A percentile compares a stretch with the other conserved stretches of the same genome.
phyloP scores from a whole-genome alignment of 2,888 invertebrate genomes.

The Tethea ocularis region DNA sequence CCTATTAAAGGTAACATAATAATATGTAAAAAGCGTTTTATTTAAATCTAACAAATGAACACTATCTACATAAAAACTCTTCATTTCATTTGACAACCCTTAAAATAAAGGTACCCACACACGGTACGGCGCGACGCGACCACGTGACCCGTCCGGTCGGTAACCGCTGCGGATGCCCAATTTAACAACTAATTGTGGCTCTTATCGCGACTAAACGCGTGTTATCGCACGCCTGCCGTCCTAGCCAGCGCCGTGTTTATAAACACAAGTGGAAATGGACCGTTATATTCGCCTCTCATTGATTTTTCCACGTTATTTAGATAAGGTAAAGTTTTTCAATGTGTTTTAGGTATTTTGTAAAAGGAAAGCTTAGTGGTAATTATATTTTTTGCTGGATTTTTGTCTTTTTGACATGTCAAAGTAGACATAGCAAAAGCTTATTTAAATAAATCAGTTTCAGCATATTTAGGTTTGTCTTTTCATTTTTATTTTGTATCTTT shows the following conservation, averaged over 20 bases:
- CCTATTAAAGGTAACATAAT: too few relatives aligned
- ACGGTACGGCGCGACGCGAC: slow-evolving; percentile 13
- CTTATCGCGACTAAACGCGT: slow-evolving; percentile 39
- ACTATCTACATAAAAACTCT: background rate
- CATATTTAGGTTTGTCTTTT: background rate
- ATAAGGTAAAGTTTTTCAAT: background rate
- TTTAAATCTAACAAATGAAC: background rate
- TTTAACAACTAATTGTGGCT: slow-evolving; percentile 38
- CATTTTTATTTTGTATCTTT: background rate
- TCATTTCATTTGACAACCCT: background rate
- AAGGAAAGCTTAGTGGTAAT: background rate
- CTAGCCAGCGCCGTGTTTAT: slow-evolving; percentile 34
- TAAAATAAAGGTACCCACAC: slow-evolving; percentile 34
- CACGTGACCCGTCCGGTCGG: slow-evolving; percentile 24
- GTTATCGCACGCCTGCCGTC: slow-evolving; percentile 27
- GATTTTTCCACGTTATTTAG: slow-evolving; percentile 3
- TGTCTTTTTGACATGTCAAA: background rate
- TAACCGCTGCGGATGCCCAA: slow-evolving; percentile 30
- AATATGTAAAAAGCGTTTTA: background rate
- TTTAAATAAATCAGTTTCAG: background rate
- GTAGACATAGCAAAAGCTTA: background rate
- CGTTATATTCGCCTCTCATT: slow-evolving; percentile 31
- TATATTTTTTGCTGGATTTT: background rate
- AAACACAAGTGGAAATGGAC: slow-evolving; percentile 38
- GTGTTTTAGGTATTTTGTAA: background rate